Base-by-base conservation (phyloP, 2,888 invertebrate species). In the Rotaria sp. region DNA sequence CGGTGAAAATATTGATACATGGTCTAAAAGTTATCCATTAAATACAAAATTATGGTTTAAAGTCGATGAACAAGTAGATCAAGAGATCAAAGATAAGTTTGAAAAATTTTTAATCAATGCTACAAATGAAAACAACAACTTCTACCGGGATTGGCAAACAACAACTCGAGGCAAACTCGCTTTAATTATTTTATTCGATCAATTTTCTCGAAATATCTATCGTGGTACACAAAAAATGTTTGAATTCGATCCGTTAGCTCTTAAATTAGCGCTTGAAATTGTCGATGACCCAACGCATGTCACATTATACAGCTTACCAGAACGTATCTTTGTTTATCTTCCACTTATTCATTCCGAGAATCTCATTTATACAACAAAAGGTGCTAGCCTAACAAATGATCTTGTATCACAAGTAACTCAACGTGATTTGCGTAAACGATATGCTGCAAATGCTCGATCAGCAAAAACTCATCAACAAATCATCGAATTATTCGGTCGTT, bases 181-280 rank as follows among this genome's bases (percentile, higher is more conserved):
- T 7, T 75, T 86, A 18, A 86, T 86, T 18, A 75, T 86, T 38
- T 48, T 86, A 26, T 55, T 86, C 0, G 85, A 86, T 75, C 86
- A 86, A 57, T 86, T 85, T n/a, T 45, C 85, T 26, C 35, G 52
- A 35, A 52, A 85, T 38, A 86, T 86, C 21, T 75, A 75, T 55
- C 74, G 57, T n/a, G 55, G 80, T 57, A 85, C 74, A 45, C 5
- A 35, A 15, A 30, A 85, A 18, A 55, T 75, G 85, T 85, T 75
- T 21, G 57, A 55, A 57, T 85, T 48, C 30, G 85, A 85, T 85
- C 55, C 5, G 26, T 41, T 85, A n/a, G 85, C 84, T 41, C n/a
- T 86, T 8, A 18, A 80, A 84, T 38, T 86, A 67, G 7, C 75
- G 30, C 35, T 57, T 11, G 84, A 84, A 52, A 84, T 84, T 13